phyloP scores from a whole-genome alignment of 1,140 invertebrate genomes.

The Pseudachorutes palmiensis region DNA sequence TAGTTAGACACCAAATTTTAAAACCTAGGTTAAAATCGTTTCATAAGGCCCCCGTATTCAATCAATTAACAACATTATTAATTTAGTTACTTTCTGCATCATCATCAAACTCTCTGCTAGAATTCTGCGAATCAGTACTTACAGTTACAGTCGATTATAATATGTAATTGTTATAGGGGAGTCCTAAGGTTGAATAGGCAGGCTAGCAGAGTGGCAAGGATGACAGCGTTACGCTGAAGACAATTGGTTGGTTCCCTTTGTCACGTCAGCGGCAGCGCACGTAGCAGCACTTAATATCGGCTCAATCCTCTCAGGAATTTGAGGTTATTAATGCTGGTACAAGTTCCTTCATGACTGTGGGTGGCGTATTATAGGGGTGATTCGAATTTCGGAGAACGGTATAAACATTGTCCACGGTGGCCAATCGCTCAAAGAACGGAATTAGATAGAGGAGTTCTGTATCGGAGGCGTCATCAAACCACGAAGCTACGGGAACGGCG shows the following conservation, averaged over 20 bases:
- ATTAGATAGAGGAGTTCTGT: constrained; percentile 88
- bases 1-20: not conserved
- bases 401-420: constrained; percentile 88
- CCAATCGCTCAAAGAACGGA: constrained; percentile 90
- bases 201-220: not conserved
- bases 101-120: too few species aligned
- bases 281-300: too few species aligned
- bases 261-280: too few species aligned
- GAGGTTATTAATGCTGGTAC: not conserved
- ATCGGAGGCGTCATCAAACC: constrained; percentile 96
- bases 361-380: constrained; percentile 58
- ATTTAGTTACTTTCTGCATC: too few species aligned
- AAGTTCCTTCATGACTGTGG: not conserved
- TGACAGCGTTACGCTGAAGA: not conserved
- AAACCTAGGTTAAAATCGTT: not conserved
- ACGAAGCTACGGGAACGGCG: constrained; percentile 82
- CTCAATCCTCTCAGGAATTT: too few species aligned
- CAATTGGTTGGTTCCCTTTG: not conserved
- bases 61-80: not conserved
- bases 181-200: not conserved
- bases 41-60: constrained; percentile 1
- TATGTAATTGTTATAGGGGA: not conserved
- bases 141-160: not conserved
- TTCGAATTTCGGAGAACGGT: constrained; percentile 82
- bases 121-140: too few species aligned